Evolutionary conservation across 2,888 invertebrate species (phyloP), one percentile per base, ranked within the genome.

Genomic region (Troglohyphantes excavatus): DNA sequence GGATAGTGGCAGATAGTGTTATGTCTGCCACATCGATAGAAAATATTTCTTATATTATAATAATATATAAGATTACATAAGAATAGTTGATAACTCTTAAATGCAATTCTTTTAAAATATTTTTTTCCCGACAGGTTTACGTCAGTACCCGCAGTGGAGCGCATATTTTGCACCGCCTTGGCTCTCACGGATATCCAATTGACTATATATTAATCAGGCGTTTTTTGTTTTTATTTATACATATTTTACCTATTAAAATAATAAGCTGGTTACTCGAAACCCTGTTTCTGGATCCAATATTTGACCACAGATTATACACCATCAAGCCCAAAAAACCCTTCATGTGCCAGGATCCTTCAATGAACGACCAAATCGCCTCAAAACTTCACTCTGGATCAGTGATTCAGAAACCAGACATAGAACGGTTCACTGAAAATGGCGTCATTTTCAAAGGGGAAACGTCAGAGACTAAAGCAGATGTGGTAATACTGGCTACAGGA

Each of bases 301-400:
- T 93, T 76, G 92, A 93, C 90, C 94, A 94, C 90, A 92, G 92
- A 13, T 91, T 92, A 0, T 94, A 93, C 91, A 92, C 93, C 2
- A 91, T 94, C 11, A 92, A 93, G 76, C 94, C 94, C n/a, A 90
- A 92, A 2, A 93, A 93, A 88, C 68, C 93, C 75, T 88, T 92
- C 23, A 86, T 92, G n/a, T 90, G 92, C 9, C 92, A 92, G 53
- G 92, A 93, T 26, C 90, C 91, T 0, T 82, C 67, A 21, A 92
- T 94, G 70, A 94, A 93, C 90, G 94, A 94, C 91, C 93, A 94
- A 83, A 92, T 94, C 6, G 94, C 93, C 2, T 92, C 93, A 63
- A 92, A 93, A 67, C 93, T 94, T 75, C 92, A 93, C 83, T 93
- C 92, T 17, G 93, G 93, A 13, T 90, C 92, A 3, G 92, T 94